These are phyloP conservation scores for Acropternis orthonyx DNA, from an alignment of 2,797 vertebrate genomes.

Conservation along the genomic window DNA sequence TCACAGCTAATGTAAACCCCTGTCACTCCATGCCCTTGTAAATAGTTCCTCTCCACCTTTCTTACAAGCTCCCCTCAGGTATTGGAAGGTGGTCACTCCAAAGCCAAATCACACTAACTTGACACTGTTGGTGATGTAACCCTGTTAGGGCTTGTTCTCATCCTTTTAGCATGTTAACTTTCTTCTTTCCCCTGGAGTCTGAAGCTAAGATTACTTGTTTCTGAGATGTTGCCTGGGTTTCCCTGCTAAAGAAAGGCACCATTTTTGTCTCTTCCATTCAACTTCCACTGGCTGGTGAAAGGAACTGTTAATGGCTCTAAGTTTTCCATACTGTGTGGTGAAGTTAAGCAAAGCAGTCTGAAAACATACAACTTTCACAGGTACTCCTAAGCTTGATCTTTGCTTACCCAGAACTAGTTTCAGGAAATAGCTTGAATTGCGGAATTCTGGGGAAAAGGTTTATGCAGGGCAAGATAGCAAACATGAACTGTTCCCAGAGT, in stretches of 20 bases:
- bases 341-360: neutral
- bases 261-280: neutral
- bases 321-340: neutral
- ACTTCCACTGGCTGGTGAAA: neutral
- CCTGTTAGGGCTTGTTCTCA: neutral
- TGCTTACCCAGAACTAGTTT: neutral
- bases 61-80: neutral
- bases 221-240: neutral
- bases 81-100: neutral
- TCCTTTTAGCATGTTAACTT: neutral
- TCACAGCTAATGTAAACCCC: no score
- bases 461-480: neutral
- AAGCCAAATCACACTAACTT: neutral
- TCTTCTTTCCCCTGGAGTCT: fast-evolving
- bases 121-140: neutral
- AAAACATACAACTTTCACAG: fast-evolving
- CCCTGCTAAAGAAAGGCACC: neutral
- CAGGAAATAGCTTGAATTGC: neutral
- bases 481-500: neutral
- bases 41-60: neutral
- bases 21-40: neutral
- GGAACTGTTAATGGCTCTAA: neutral
- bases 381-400: neutral
- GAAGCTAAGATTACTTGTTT: neutral
- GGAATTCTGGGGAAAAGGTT: neutral